Conservation (phyloP, 2,797 vertebrate genomes). For the Phoeniculus purpureus region DNA sequence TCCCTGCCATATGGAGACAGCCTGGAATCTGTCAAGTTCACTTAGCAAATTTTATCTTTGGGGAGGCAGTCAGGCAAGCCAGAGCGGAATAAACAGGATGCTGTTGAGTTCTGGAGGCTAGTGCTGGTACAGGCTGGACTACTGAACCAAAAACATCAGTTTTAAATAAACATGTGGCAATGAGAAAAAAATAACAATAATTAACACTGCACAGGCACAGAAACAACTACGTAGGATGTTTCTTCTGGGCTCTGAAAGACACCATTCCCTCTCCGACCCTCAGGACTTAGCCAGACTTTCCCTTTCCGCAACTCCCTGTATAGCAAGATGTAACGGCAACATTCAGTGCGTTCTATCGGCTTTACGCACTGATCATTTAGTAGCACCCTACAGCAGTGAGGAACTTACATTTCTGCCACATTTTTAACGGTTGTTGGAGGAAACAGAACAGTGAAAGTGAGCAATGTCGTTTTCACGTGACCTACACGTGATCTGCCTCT, state of each 20-base stretch:
- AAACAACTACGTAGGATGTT: neutral
- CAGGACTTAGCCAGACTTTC: neutral
- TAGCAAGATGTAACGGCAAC: neutral
- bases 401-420: neutral
- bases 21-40: slow-evolving; percentile 87
- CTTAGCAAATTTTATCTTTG: slow-evolving; percentile 84
- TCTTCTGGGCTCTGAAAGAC: neutral
- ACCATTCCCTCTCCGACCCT: neutral
- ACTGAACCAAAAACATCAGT: slow-evolving; percentile 67
- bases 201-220: slow-evolving; percentile 50
- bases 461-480: neutral
- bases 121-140: slow-evolving; percentile 69
- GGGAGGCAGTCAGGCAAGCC: slow-evolving; percentile 82
- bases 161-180: slow-evolving; percentile 56
- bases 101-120: slow-evolving; percentile 79
- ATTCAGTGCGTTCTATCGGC: neutral
- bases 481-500: neutral
- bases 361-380: neutral
- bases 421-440: neutral
- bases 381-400: neutral
- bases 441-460: neutral
- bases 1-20: slow-evolving; percentile 85
- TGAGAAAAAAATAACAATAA: slow-evolving; percentile 62
- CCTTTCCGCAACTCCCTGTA: neutral
- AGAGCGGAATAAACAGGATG: slow-evolving; percentile 78